Evolutionary conservation across 2,113 vertebrate species (phyloP), one percentile per base, ranked within the genome.

Genomic region (Noturus placidus): DNA sequence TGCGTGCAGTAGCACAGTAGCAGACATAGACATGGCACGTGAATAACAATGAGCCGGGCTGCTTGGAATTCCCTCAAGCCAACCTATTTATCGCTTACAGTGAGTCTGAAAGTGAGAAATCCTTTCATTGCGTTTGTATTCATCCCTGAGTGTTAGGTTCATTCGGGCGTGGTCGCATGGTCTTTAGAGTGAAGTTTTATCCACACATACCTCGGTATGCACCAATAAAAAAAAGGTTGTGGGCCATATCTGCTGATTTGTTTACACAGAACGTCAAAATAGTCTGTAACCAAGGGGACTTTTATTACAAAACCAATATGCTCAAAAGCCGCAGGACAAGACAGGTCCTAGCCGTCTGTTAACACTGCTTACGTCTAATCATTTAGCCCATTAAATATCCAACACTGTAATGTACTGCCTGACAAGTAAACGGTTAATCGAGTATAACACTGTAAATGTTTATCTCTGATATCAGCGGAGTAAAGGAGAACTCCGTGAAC

Each of bases 1-100:
- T 56, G 27, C 35, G 57, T 87, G 33, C 56, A 50, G 13, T 35
- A 56, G 69, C 50, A 57, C 67, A 52, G n/a, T 54, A n/a, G 20
- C n/a, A 81, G 35, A 33, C 35, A 27, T 57, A 77, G 80, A 25
- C 33, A 30, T 30, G 56, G 54, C 67, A 72, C 8, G 78, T 85
- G 78, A 87, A 83, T 57, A 72, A 85, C 86, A 69, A 63, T 61
- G 65, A 69, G 27, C 50, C 30, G 85, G 84, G n/a, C 61, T 78
- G 85, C 33, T 61, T 76, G 70, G 80, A 86, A 67, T 83, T 86
- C 80, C 88, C 84, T 83, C 84, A 30, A 86, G 84, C 88, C 30
- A 46, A 82, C 74, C 85, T 81, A 57, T 78, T 89, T 77, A 83
- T 79, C 27, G 0, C 81, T 77, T 20, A 15, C 70, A 77, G 70